Conservation (phyloP, 2,797 vertebrate species). For the Neostethus bicornis region DNA sequence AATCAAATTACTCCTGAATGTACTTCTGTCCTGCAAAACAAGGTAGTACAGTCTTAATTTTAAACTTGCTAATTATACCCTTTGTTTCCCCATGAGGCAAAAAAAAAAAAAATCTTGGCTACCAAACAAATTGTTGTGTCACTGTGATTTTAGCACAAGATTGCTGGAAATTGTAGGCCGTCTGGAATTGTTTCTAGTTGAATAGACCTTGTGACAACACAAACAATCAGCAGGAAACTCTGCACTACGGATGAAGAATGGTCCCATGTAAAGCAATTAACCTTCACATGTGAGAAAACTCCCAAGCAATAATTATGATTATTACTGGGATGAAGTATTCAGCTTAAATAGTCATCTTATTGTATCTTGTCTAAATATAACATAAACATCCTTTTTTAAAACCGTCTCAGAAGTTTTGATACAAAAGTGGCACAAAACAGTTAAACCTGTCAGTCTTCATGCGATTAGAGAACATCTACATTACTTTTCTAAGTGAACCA, state of each 20-base stretch:
- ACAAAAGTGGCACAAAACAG: background rate
- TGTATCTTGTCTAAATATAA: too few species aligned
- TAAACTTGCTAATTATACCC: slow-evolving; percentile 31
- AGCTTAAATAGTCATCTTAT: slow-evolving; percentile 41
- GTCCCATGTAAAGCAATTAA: slow-evolving; percentile 45
- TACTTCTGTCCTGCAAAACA: slow-evolving; percentile 14
- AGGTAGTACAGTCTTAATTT: slow-evolving; percentile 33
- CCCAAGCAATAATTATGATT: slow-evolving; percentile 11
- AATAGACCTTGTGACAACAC: slow-evolving; percentile 33
- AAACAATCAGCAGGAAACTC: slow-evolving; percentile 65
- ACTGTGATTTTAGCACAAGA: slow-evolving; percentile 21
- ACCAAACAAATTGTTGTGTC: slow-evolving; percentile 27
- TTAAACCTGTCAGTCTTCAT: background rate
- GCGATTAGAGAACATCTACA: background rate
- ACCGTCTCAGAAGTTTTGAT: slow-evolving; percentile 2
- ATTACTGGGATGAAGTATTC: slow-evolving; percentile 52
- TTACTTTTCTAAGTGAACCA: background rate
- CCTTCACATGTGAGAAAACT: slow-evolving; percentile 28
- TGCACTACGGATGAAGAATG: slow-evolving; percentile 49
- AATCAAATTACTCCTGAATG: slow-evolving; percentile 15
- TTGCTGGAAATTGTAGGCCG: slow-evolving; percentile 56
- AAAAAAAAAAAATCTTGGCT: slow-evolving; percentile 1
- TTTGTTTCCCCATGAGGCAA: slow-evolving; percentile 9
- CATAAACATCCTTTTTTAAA: too few species aligned
- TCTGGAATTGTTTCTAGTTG: slow-evolving; percentile 51